Evolutionary conservation across 1,140 invertebrate species (phyloP).

Genomic region (Drosophila auraria): DNA sequence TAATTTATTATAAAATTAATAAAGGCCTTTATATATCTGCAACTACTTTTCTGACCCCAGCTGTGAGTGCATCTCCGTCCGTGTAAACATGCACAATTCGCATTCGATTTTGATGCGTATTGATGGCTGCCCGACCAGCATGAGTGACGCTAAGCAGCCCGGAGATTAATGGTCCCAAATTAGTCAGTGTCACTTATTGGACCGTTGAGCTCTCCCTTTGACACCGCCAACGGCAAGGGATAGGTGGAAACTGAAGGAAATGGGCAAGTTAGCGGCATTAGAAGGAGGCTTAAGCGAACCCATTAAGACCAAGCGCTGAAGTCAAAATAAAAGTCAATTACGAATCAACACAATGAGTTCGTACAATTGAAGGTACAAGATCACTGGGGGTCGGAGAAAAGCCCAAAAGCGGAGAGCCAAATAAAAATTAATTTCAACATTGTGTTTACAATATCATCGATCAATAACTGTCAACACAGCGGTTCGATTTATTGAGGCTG

Average conservation of each 20-base stretch:
- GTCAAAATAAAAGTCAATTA: slow-evolving; percentile 74
- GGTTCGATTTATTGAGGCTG: slow-evolving; percentile 21
- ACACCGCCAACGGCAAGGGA: slow-evolving; percentile 1
- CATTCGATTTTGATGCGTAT: slow-evolving; percentile 73
- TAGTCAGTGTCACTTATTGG: slow-evolving; percentile 79
- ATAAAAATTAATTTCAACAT: slow-evolving; percentile 80
- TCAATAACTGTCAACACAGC: slow-evolving; percentile 81
- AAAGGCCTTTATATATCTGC: too few relatives aligned
- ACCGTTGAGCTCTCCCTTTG: slow-evolving; percentile 40
- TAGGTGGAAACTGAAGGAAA: neutral
- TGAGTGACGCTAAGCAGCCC: slow-evolving; percentile 74
- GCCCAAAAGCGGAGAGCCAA: slow-evolving; percentile 42
- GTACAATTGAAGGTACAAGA: slow-evolving; percentile 62
- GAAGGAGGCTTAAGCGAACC: slow-evolving; percentile 30
- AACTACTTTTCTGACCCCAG: neutral
- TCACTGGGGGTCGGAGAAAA: slow-evolving; percentile 32
- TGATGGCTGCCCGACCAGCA: slow-evolving; percentile 60
- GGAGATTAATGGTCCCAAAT: slow-evolving; percentile 74
- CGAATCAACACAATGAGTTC: slow-evolving; percentile 55
- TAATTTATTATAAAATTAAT: too few relatives aligned
- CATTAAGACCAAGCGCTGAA: slow-evolving; percentile 45
- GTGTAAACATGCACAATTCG: slow-evolving; percentile 46
- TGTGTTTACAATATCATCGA: slow-evolving; percentile 75
- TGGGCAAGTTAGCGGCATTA: slow-evolving; percentile 17
- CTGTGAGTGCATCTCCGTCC: slow-evolving; percentile 41